Conservation (phyloP, 2,113 vertebrate genomes). For the Cavia aperea region DNA sequence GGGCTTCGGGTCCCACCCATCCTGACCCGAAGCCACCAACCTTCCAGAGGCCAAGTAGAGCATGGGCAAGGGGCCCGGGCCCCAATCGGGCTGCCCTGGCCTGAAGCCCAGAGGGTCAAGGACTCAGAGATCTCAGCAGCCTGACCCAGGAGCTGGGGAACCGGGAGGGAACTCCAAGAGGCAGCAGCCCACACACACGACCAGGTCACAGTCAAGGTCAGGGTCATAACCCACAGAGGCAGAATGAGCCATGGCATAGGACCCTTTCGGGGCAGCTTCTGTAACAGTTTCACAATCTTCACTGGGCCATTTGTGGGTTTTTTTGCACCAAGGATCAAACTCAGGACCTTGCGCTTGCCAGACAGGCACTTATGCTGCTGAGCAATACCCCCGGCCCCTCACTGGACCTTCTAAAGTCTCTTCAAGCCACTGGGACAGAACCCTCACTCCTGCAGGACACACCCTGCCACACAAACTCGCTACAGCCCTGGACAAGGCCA, state of each 20-base stretch:
- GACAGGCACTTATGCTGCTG: no score
- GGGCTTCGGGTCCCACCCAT: not conserved
- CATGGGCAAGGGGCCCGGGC: not conserved
- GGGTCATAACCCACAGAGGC: not conserved
- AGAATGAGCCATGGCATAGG: not conserved
- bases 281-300: no score
- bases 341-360: no score
- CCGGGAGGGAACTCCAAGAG: not conserved
- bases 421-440: not conserved
- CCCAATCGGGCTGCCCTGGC: not conserved
- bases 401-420: not conserved
- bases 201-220: not conserved
- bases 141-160: not conserved
- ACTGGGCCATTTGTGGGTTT: no score
- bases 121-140: not conserved
- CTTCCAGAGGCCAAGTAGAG: not conserved
- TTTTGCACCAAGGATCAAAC: no score
- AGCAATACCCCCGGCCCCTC: no score
- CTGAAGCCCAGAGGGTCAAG: not conserved
- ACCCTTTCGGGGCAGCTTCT: not conserved
- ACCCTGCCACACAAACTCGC: not conserved
- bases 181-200: not conserved
- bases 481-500: not conserved
- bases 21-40: not conserved
- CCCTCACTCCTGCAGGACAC: not conserved